Base-by-base conservation (phyloP, 2,113 vertebrate genomes). In the Tragelaphus strepsiceros region DNA sequence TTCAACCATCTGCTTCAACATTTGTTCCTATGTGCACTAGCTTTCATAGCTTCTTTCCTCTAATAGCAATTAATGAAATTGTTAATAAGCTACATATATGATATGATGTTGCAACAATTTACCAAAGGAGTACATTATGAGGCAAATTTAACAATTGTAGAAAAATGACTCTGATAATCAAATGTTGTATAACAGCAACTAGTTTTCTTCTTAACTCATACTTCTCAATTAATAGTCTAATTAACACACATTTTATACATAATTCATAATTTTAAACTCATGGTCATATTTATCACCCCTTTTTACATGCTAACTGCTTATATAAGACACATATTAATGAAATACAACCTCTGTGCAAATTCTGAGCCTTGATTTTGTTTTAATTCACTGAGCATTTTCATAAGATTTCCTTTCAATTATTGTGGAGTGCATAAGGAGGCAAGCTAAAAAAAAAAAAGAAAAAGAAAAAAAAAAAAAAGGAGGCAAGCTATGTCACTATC, bases 61-160 rank as follows among this genome's bases (percentile, higher is more conserved):
- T 99, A 99, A 99, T 99, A 99, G 99, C 99, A 99, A 99, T 99
- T 99, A 99, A 99, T 99, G 99, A 99, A 99, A 99, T 98, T 99
- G 98, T 99, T 99, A 99, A 99, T 99, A 99, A 99, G 99, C 99
- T 99, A 98, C 98, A 99, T 99, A 99, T 98, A 99, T 99, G 99
- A 99, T 99, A 98, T 98, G 99, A 98, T 98, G 97, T 98, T 98
- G 88, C 91, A 98, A 99, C 97, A 98, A 99, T 99, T 99, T 99
- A 99, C 98, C 98, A 99, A 99, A 99, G 98, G 98, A 99, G 98
- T 99, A 98, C 99, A 99, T 99, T 99, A 99, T 98, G 98, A 99
- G 99, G 99, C 99, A 99, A 99, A 99, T 99, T 99, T 98, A 99
- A 99, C 99, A 99, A 99, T 99, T 99, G 98, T 98, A 99, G 99